These are phyloP conservation scores for Eutrigla gurnardus DNA, from an alignment of 2,797 vertebrate species.

Conservation along the genomic window DNA sequence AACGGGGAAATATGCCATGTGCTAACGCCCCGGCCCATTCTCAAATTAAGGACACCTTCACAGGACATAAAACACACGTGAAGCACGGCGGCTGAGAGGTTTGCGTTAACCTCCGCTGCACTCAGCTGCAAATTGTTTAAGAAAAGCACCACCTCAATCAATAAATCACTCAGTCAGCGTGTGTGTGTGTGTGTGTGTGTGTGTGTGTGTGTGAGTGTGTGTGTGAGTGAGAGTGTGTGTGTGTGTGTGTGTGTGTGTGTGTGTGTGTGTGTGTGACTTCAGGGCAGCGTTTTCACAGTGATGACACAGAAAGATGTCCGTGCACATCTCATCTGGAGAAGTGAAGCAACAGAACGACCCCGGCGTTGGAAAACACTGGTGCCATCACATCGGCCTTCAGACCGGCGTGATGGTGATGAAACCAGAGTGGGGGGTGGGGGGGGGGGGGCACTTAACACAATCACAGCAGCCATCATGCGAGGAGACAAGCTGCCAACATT, in stretches of 20 bases:
- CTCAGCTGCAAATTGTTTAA: conserved; percentile 65
- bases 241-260: conserved; percentile 24
- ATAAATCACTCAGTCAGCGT: conserved; percentile 65
- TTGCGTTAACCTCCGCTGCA: conserved; percentile 63
- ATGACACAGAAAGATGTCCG: conserved; percentile 71
- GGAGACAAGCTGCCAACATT: conserved; percentile 47
- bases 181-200: conserved; percentile 24
- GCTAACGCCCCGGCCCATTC: conserved; percentile 39
- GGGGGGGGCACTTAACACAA: conserved; percentile 39
- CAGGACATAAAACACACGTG: conserved; percentile 50
- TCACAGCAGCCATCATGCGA: conserved; percentile 53
- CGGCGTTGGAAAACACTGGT: conserved; percentile 26
- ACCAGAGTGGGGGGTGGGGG: not conserved
- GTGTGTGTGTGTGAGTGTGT: conserved; percentile 10
- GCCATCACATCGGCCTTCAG: conserved; percentile 36
- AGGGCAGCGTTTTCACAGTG: conserved; percentile 57
- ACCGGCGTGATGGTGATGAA: conserved; percentile 48
- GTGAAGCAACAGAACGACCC: conserved; percentile 46
- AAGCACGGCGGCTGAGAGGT: conserved; percentile 41
- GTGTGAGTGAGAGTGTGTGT: conserved; percentile 23
- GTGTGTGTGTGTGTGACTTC: conserved; percentile 40
- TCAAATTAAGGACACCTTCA: conserved; percentile 72
- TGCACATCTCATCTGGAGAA: conserved; percentile 55
- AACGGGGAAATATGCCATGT: conserved; percentile 58
- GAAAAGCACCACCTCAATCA: conserved; percentile 59